Evolutionary conservation across 2,797 vertebrate species (phyloP), one percentile per base, ranked within the genome.

Genomic region (Aphelocoma californica): DNA sequence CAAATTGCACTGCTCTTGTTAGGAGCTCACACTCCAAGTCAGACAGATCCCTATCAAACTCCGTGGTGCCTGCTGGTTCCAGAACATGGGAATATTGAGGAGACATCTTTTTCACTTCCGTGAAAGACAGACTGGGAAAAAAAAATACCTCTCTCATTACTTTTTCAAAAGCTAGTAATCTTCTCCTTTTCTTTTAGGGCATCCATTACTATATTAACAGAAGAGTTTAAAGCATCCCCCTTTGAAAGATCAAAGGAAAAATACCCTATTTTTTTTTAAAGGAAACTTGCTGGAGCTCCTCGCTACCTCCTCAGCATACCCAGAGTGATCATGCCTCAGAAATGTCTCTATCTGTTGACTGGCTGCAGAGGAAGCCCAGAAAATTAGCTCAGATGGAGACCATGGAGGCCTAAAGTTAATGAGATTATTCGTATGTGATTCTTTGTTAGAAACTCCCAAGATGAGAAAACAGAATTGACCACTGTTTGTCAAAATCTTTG

Each of bases 21-120:
- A 81, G 84, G 79, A 90, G 44, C 36, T 91, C 72, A 88, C 48
- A 40, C 18, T 88, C 18, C 5, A 5, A 48, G 72, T 60, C 73
- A 83, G 69, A 65, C 48, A 94, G 95, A 92, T 92, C 42, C 32
- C 61, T 90, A 78, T 86, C 91, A 95, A 94, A 75, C 32, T 74
- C 61, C 0, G 1, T 8, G 50, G 61, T 95, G 80, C 65, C 87
- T 86, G 57, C 58, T 65, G 25, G n/a, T 84, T 7, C 2, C 47
- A 70, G 62, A 74, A 70, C 57, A 26, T 3, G 23, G 86, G 83
- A 50, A 48, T 18, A 36, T 3, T 45, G 18, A 54, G 60, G 32
- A 86, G 62, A 84, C 24, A 40, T 18, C 66, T 75, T 77, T 85
- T 89, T 74, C 4, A 29, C 28, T 93, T 88, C 58, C 36, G 25